A percentile compares a stretch with the other conserved stretches of the same genome.
These are phyloP conservation scores for Orius laevigatus DNA, from an alignment of 1,140 invertebrate species.

Conservation along the genomic window DNA sequence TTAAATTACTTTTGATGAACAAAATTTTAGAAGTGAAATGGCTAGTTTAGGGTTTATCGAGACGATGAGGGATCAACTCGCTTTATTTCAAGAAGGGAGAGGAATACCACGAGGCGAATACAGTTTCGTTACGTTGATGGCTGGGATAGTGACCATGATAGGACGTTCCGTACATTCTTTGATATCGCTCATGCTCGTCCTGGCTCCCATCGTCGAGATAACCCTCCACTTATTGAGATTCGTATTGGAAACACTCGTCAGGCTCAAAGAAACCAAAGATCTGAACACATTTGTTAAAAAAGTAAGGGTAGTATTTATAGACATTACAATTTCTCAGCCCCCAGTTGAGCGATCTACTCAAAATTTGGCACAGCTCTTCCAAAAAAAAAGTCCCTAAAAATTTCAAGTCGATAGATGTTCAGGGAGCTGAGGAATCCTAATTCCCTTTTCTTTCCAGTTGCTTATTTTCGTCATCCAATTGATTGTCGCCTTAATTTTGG, in stretches of 20 bases:
- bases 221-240: conserved; percentile 8
- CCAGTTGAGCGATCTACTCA: too few relatives aligned
- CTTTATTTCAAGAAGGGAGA: conserved; percentile 12
- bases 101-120: conserved; percentile 8
- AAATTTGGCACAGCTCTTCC: too few relatives aligned
- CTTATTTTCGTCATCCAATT: conserved; percentile 1
- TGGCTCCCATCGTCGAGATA: conserved; percentile 10
- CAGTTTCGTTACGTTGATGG: conserved; percentile 3
- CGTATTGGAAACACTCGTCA: neutral
- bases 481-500: neutral
- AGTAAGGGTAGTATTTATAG: too few relatives aligned
- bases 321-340: too few relatives aligned
- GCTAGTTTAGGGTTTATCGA: neutral
- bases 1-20: too few relatives aligned
- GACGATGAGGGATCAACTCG: neutral
- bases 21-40: neutral
- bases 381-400: too few relatives aligned
- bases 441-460: too few relatives aligned
- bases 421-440: too few relatives aligned
- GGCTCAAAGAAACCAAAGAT: too few relatives aligned
- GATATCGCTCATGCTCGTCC: conserved; percentile 1
- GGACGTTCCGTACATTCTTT: conserved; percentile 4
- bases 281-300: too few relatives aligned
- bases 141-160: conserved; percentile 3
- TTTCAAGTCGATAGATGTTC: too few relatives aligned